Base-by-base conservation (phyloP, 2,888 invertebrate species). In the Cyaniris semiargus region DNA sequence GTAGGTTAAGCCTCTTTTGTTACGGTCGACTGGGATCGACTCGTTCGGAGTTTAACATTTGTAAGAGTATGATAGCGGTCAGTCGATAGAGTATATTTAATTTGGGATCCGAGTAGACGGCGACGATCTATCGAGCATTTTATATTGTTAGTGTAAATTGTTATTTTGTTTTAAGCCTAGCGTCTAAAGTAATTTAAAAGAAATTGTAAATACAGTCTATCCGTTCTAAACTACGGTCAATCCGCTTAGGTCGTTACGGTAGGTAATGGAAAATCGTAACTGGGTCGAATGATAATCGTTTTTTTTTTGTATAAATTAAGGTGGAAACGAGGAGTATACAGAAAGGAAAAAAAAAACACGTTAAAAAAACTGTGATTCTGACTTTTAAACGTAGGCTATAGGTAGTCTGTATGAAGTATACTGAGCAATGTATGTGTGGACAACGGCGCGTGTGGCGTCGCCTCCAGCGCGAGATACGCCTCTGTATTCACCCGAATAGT, bases 281-380 rank as follows among this genome's bases (percentile, higher is more conserved):
- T 89, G 91, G 89, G 90, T 91, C 88, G 89, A 90, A 89, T 88
- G 89, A 89, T 88, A 85, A 89, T 48, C 27, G 48, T 76, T 70
- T 85, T 87, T 86, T 86, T 89, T 87, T 87, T 85, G 85, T 91
- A 88, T 90, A 90, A 90, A 88, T 86, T 76, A 85, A 82, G 83
- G 84, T 82, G 84, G 88, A 89, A 84, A 86, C 87, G 86, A 87
- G 86, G 85, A 84, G 85, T 85, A 86, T 86, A 84, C 87, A 87
- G 86, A 87, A 86, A 85, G 88, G 88, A 88, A 86, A 88, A 87
- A 91, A n/a, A n/a, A 90, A 88, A 91, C 91, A 93, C 89, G 88
- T 92, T 93, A 90, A 93, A 48, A 48, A 93, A 94, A 92, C 94
- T 94, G 94, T 94, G 94, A 94, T 94, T 94, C 94, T 94, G 93